Conservation (phyloP, 2,113 vertebrate species). For the Eira barbara region DNA sequence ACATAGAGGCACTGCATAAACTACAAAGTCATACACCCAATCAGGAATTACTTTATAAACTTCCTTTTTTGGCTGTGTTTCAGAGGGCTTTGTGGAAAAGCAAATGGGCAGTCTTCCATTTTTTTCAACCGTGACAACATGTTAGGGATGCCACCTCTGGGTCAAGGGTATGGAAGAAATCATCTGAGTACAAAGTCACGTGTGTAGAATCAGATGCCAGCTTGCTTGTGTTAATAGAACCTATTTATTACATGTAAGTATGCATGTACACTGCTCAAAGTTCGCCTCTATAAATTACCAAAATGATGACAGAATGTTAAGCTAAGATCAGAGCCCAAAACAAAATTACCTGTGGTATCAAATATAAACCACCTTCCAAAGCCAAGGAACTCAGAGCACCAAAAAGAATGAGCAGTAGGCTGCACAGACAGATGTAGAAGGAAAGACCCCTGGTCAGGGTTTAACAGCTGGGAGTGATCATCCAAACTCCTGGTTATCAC, state of each 20-base stretch:
- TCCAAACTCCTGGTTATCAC: neutral
- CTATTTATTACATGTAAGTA: neutral
- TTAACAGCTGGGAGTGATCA: neutral
- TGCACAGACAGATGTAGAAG: neutral
- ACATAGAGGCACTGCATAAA: neutral
- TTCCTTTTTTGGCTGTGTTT: neutral
- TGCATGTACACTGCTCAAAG: neutral
- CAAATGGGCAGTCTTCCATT: neutral
- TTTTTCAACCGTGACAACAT: neutral
- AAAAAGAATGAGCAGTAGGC: neutral
- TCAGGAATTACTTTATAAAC: neutral
- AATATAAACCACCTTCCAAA: neutral
- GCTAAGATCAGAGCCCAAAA: neutral
- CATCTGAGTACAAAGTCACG: neutral
- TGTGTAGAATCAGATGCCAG: neutral
- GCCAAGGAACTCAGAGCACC: neutral
- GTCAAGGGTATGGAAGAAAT: neutral
- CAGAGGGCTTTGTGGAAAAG: neutral
- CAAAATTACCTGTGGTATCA: neutral
- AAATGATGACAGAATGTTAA: slow-evolving; percentile 30
- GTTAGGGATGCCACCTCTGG: neutral
- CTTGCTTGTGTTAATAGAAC: neutral
- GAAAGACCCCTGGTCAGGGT: neutral
- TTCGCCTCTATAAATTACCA: neutral
- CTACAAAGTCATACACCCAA: neutral